phyloP scores from a whole-genome alignment of 1,140 invertebrate species.

The Aphelenchoides fujianensis region DNA sequence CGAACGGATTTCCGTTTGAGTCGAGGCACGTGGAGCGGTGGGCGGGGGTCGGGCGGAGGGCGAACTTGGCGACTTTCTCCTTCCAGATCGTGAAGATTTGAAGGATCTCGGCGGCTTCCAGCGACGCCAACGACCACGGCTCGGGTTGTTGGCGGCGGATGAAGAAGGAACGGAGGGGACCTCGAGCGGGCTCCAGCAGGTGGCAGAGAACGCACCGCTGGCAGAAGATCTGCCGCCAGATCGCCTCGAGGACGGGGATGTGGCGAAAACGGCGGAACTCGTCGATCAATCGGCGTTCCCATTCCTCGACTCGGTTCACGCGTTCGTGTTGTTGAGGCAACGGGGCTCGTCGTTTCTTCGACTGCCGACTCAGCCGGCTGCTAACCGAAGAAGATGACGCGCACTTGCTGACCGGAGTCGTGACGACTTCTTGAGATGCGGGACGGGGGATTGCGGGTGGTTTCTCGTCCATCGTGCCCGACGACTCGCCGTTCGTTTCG shows the following conservation, averaged over 20 bases:
- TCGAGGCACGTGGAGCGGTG: too few species aligned
- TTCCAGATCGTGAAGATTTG: not conserved
- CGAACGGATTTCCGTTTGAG: conserved; percentile 3
- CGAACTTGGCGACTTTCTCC: not conserved
- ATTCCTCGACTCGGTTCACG: not conserved
- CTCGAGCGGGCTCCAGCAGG: not conserved
- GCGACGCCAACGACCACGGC: not conserved
- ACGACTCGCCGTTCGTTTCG: not conserved
- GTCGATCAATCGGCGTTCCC: conserved; percentile 12
- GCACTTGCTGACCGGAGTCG: not conserved
- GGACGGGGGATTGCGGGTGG: not conserved
- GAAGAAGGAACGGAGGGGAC: not conserved
- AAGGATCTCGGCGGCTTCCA: not conserved
- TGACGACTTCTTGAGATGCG: not conserved
- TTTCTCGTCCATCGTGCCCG: not conserved
- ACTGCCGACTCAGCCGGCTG: not conserved
- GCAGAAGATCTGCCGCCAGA: conserved; percentile 17
- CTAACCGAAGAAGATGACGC: conserved; percentile 1
- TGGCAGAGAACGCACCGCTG: conserved; percentile 2
- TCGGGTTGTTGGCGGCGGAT: not conserved
- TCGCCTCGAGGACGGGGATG: conserved; percentile 20
- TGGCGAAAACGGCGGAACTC: conserved; percentile 23
- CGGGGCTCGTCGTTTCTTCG: not conserved
- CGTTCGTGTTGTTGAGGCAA: not conserved
- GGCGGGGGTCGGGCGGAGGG: not conserved